Base-by-base conservation (phyloP, 2,888 invertebrate species). In the Empis livida region DNA sequence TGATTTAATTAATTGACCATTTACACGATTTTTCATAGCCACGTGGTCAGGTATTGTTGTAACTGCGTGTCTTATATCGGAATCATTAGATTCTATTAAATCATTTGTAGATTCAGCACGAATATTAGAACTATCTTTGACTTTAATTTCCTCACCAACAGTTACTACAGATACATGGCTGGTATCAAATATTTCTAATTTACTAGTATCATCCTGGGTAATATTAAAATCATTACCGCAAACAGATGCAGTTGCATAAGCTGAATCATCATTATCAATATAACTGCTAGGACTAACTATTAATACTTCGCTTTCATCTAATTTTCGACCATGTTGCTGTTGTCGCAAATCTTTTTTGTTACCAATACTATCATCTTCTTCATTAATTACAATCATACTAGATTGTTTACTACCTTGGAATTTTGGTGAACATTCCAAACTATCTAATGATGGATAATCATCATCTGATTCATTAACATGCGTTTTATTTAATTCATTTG, bases 111-210 rank as follows among this genome's bases (percentile, higher is more conserved):
- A 56, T 39, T 55, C 48, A 42, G 49, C 46, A 16, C 48, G 52
- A 41, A 56, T 57, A 49, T 68, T 61, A 38, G 75, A 75, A 31
- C 85, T 85, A 67, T 86, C 87, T 56, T 82, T 80, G 8, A 80
- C 80, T 62, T 80, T 80, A 27, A 85, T 82, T 59, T 84, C 84
- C 58, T 84, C 82, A 44, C 90, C 91, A 14, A 92, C 90, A 27
- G 88, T 88, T 51, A 92, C 90, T 49, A 92, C 91, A 0, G 91
- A 91, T 47, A 92, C 90, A 70, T 92, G 91, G 62, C 89, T 90
- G 54, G 86, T 89, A 67, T 91, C 90, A 65, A 79, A 58, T 23
- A 71, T 56, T 48, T 74, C 66, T 5, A 42, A 62, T 20, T 60
- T 61, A 2, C 65, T 63, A 39, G 11, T 17, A n/a, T 14, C 10